Evolutionary conservation across 2,797 vertebrate species (phyloP).

Genomic region (Megalops cyprinoides): DNA sequence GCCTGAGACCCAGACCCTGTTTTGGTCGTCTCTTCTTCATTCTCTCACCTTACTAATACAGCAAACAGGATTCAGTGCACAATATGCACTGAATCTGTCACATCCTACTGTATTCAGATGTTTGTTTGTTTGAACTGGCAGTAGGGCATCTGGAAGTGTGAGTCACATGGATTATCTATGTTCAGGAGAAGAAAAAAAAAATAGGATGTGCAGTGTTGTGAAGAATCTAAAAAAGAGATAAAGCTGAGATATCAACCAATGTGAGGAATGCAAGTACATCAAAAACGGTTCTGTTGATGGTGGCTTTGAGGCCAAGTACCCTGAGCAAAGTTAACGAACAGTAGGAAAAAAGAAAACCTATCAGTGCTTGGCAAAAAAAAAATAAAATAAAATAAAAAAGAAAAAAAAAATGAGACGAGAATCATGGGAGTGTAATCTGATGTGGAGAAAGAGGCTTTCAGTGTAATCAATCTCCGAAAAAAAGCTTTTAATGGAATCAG

Average conservation of each 20-base stretch:
- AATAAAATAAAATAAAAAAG: background rate
- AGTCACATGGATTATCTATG: no score
- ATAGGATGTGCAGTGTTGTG: no score
- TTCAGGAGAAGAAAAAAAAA: no score
- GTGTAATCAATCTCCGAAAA: constrained; percentile 77
- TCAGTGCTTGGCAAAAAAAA: no score
- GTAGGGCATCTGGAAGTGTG: no score
- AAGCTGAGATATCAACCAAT: background rate
- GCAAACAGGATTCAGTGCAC: background rate
- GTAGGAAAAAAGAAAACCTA: no score
- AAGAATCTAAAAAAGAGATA: background rate
- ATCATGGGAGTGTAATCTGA: constrained; percentile 69
- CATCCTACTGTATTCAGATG: background rate
- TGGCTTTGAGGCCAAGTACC: background rate
- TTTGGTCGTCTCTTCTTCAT: no score
- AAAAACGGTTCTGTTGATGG: background rate
- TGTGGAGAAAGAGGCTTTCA: constrained; percentile 68
- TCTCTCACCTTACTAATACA: background rate
- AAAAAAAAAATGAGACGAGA: constrained; percentile 59
- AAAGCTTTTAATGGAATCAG: constrained; percentile 81
- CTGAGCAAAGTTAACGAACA: no score
- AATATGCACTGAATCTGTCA: background rate
- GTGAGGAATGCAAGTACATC: background rate
- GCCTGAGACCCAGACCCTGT: no score
- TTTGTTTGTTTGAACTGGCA: background rate